These are phyloP conservation scores for Psilopsiagon aymara DNA, from an alignment of 2,113 vertebrate species.

Conservation along the genomic window DNA sequence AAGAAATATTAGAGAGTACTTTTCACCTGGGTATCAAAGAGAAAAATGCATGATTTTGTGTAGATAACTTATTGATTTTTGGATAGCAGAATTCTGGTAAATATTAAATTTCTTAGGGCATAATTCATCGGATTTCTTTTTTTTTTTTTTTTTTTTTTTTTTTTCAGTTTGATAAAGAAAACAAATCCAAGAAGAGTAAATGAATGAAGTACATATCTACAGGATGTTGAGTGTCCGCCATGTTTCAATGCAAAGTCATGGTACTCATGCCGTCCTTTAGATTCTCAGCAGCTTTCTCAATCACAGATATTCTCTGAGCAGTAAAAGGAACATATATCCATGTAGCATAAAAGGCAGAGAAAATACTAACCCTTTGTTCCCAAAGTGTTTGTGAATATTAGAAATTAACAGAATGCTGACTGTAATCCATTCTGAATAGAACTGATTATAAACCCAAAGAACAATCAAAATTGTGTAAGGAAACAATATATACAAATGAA, in stretches of 20 bases:
- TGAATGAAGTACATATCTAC: neutral
- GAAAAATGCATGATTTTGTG: neutral
- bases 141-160: neutral
- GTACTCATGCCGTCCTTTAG: neutral
- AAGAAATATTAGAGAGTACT: neutral
- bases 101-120: neutral
- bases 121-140: too few relatives aligned
- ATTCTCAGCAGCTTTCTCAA: neutral
- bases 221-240: neutral
- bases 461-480: neutral
- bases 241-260: neutral
- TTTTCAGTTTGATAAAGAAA: neutral
- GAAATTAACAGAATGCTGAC: neutral
- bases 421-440: neutral
- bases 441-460: fast-evolving
- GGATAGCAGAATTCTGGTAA: neutral
- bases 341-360: neutral
- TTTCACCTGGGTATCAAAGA: neutral
- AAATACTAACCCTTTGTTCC: neutral
- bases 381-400: neutral
- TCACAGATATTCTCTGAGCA: neutral
- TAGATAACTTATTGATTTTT: neutral
- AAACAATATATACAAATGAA: neutral
- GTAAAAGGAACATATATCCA: neutral
- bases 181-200: neutral